Base-by-base conservation (phyloP, 2,113 vertebrate genomes). In the Colaptes auratus region DNA sequence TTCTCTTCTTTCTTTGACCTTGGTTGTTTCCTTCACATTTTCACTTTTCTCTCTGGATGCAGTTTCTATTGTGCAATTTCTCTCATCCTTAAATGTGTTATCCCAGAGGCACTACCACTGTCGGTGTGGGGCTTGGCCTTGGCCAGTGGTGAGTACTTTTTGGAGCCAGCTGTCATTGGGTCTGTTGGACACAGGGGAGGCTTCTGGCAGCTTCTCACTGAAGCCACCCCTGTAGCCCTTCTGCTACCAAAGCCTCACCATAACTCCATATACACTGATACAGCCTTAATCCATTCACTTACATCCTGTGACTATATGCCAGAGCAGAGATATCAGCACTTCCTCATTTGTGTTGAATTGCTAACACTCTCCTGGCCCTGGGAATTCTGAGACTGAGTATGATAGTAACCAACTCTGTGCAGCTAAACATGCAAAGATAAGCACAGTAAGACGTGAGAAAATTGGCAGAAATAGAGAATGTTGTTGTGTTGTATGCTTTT, bases 381-480 rank as follows among this genome's bases (percentile, higher is more conserved):
- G 82, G 33, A 89, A 64, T 86, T 75, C 67, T 74, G 72, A 82
- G 48, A 56, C 27, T 80, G 88, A 81, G 23, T 70, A 39, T 48
- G 46, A 25, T 50, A 79, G 35, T 50, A 86, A 46, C 48, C 42
- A 67, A 96, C 50, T 81, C 58, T 76, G 74, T 77, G 85, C 59
- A 75, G 71, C 70, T 73, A 72, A 93, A 65, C 81, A 86, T 90
- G 58, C 18, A 48, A 90, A 93, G 35, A 67, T 81, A 94, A 83
- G 28, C 67, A 67, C 59, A 74, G 19, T 89, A 76, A 69, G 55
- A 82, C 12, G 44, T 66, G 67, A 78, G 36, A 70, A 92, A 91
- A 79, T 0, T 35, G 18, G 4, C 9, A 63, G 88, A 78, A 91
- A 30, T 35, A 46, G 18, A 42, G 9, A 33, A 18, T 42, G 39